Percentiles rank a stretch among this genome's conserved stretches.
Conservation (phyloP, 1,140 invertebrate genomes). For the Periplaneta americana region DNA sequence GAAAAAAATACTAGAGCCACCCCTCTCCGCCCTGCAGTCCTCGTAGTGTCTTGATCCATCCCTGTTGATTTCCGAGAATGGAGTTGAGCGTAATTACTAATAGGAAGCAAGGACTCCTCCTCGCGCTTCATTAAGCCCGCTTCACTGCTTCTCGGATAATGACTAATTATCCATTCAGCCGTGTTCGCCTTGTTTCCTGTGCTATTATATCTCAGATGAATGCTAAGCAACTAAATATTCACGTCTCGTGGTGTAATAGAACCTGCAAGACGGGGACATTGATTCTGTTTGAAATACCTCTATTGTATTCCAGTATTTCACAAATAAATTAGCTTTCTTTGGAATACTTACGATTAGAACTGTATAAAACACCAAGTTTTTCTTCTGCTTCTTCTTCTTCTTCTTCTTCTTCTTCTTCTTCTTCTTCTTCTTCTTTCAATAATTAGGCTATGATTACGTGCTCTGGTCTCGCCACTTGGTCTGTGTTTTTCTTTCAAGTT, state of each 20-base stretch:
- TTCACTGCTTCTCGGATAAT: neutral
- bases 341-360: no score
- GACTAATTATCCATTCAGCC: neutral
- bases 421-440: no score
- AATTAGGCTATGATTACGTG: no score
- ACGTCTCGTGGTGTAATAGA: neutral
- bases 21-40: neutral
- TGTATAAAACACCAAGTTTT: no score
- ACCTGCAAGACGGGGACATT: neutral
- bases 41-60: neutral
- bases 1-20: neutral
- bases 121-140: neutral
- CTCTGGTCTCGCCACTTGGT: no score
- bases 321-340: no score
- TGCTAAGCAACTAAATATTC: neutral
- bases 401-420: no score
- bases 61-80: neutral
- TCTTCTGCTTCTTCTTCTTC: no score
- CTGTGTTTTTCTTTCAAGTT: no score
- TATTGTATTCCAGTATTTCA: no score
- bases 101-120: neutral
- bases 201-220: neutral
- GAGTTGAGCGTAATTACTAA: neutral
- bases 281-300: neutral
- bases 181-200: neutral